Evolutionary conservation across 2,888 invertebrate species (phyloP).

Genomic region (Nudaria mundana): DNA sequence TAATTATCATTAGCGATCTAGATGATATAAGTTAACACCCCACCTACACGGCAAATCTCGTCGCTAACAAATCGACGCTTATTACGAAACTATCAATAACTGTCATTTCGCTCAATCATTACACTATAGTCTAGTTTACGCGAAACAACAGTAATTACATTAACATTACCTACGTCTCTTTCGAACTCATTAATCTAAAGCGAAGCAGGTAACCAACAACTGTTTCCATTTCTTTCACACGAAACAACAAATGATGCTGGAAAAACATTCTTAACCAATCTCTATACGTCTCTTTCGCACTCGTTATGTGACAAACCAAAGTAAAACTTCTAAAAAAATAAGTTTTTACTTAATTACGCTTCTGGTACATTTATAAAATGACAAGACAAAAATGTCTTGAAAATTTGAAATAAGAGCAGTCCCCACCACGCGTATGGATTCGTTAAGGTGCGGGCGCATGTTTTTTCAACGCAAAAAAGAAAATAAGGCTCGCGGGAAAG

Average conservation of each 20-base stretch:
- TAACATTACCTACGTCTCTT: conserved; percentile 68
- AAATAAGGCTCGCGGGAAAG: conserved; percentile 74
- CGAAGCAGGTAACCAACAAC: conserved; percentile 50
- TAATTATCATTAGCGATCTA: conserved; percentile 64
- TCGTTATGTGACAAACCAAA: conserved; percentile 34
- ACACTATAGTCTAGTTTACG: conserved; percentile 75
- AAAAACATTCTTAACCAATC: conserved; percentile 34
- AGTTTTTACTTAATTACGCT: conserved; percentile 50
- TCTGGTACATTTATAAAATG: conserved; percentile 55
- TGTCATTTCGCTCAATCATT: conserved; percentile 74
- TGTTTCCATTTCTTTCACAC: conserved; percentile 71
- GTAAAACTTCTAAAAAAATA: conserved; percentile 51
- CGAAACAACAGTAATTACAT: conserved; percentile 68
- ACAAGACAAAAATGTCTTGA: conserved; percentile 53
- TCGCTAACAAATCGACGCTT: conserved; percentile 56
- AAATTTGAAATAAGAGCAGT: conserved; percentile 56
- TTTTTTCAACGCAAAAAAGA: conserved; percentile 61
- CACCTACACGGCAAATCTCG: conserved; percentile 49
- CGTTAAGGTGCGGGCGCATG: conserved; percentile 60
- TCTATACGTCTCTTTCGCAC: conserved; percentile 55
- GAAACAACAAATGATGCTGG: conserved; percentile 44
- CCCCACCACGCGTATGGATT: conserved; percentile 55
- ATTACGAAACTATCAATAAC: conserved; percentile 75
- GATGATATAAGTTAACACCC: conserved; percentile 51
- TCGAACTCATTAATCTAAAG: conserved; percentile 71